Evolutionary conservation across 2,888 invertebrate species (phyloP), one percentile per base, ranked within the genome.

Genomic region (Limnephilus lunatus): DNA sequence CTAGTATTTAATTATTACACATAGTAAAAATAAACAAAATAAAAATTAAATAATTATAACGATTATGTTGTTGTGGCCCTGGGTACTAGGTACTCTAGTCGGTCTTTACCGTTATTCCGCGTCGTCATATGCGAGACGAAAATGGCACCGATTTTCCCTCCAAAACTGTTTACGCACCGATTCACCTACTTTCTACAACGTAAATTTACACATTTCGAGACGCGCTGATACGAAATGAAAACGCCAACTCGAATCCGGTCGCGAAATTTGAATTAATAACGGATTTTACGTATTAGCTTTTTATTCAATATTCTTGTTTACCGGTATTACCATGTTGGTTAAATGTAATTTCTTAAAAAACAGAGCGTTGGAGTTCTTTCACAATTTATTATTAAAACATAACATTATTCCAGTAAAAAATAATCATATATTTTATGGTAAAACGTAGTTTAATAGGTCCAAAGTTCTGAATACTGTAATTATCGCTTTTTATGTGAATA

Each of bases 131-230:
- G 88, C 80, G 35, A 32, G 80, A 89, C 88, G 81, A 39, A 89
- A 89, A 80, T 89, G 88, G 19, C 88, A 88, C 88, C 88, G 88
- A 89, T 89, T 89, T 89, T 89, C 88, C 88, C 88, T 89, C 25
- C 88, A 35, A 89, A 89, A 89, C 31, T 80, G 80, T 89, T 89
- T 35, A 89, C 88, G 80, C 88, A 32, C 14, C 88, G 39, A 39
- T 81, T 89, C 80, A 80, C 88, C 88, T 80, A 89, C 88, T 80
- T 89, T 35, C 80, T 80, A 89, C 48, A 85, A 25, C 68, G 88
- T 31, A 31, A 86, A 48, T 87, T 53, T 87, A 87, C 53, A 31
- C 87, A 14, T 53, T 53, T 48, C 30, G 87, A 30, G 87, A 53
- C 48, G 87, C 30, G 87, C 53, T 15, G 44, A 31, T 53, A 53